Conservation (phyloP, 2,888 invertebrate species). For the Eupsilia transversa region DNA sequence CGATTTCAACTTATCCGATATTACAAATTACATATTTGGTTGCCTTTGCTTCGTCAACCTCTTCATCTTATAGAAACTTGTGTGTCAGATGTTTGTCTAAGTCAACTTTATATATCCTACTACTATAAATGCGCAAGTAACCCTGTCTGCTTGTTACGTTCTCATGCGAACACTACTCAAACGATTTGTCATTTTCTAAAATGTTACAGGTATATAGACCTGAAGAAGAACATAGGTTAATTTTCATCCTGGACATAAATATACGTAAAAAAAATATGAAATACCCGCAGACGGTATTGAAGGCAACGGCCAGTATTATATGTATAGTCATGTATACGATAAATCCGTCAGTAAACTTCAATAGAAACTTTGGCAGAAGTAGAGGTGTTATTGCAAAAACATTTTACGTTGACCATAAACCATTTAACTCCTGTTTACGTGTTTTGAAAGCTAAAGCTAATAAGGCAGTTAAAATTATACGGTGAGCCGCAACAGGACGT, state of each 20-base stretch:
- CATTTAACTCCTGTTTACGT: conserved; percentile 82
- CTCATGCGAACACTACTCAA: not conserved
- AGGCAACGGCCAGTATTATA: not conserved
- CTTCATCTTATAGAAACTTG: not conserved
- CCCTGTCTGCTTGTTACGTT: not conserved
- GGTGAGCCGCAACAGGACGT: conserved; percentile 77
- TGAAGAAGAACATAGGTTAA: not conserved
- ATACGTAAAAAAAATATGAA: not conserved
- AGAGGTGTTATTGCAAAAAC: conserved; percentile 72
- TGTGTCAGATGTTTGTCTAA: not conserved
- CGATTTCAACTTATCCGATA: conserved; percentile 13
- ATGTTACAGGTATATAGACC: not conserved
- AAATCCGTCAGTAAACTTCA: conserved; percentile 20
- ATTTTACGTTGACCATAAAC: conserved; percentile 80
- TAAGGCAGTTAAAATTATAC: conserved; percentile 86
- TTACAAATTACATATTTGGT: conserved; percentile 16
- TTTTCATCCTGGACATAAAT: not conserved
- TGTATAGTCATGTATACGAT: not conserved
- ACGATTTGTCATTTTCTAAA: not conserved
- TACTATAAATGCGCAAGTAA: not conserved
- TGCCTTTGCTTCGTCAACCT: not conserved
- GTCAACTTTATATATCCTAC: not conserved
- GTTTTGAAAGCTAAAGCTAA: conserved; percentile 83
- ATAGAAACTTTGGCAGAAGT: conserved; percentile 38
- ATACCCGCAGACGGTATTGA: not conserved